Evolutionary conservation across 1,140 invertebrate genomes (phyloP), one percentile per base, ranked within the genome.

Genomic region (Drosophila murphyi): DNA sequence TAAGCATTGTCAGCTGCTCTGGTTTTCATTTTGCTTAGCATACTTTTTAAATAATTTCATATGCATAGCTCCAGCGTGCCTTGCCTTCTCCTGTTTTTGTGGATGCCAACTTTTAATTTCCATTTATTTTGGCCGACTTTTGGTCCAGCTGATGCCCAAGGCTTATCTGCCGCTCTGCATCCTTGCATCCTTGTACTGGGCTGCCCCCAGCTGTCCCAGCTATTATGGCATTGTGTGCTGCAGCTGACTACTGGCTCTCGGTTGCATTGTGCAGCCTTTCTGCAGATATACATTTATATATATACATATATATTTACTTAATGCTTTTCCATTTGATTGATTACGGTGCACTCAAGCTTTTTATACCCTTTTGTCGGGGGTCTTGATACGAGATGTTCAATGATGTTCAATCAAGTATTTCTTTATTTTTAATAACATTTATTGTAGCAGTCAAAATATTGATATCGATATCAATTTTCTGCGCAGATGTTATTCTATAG

Each of bases 101-200:
- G 39, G 47, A 60, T 67, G 71, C 63, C 65, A 85, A 80, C 72
- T 80, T 82, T 85, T 85, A 85, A 80, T 83, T 82, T 83, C 55
- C 72, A 80, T 82, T 82, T 80, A 76, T 80, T 76, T 82, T 79
- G 45, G 64, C 72, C 67, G 80, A 83, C 72, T 80, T 70, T 51
- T 73, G 64, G 64, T 28, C 32, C 57, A 73, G 59, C 54, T 50
- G 75, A 45, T 74, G 55, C 50, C 57, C 41, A 37, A 48, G 51
- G 67, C 67, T 83, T 82, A 80, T 82, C 76, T 76, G 63, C 34
- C 10, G 12, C 12, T 3, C 28, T 51, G 52, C 55, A 60, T 51
- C 39, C 47, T 5, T 35, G 51, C 31, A 43, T 50, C 39, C 10
- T 4, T 43, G 10, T 0, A 37, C 20, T 20, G 20, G 20, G 39